Evolutionary conservation across 2,797 vertebrate species (phyloP).

Genomic region (Xerus rutilus): DNA sequence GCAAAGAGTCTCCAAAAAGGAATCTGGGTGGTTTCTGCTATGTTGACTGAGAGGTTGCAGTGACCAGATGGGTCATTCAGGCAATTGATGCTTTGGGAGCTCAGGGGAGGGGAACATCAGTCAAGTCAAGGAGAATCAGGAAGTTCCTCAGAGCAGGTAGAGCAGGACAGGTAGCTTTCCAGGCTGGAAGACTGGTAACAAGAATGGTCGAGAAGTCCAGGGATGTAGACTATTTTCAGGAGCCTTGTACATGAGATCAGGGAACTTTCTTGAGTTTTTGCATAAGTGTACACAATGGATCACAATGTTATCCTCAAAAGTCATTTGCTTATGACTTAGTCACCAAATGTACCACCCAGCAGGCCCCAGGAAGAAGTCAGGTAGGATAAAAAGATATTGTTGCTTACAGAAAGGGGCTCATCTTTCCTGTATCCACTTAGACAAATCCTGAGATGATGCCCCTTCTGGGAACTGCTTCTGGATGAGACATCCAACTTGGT

Average conservation of each 20-base stretch:
- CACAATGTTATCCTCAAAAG: not conserved
- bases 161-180: not conserved
- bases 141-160: not conserved
- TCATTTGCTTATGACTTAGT: not conserved
- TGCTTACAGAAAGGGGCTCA: not conserved
- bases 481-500: not conserved
- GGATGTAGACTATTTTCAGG: not conserved
- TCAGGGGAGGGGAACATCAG: not conserved
- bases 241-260: not conserved
- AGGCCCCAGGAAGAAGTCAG: not conserved
- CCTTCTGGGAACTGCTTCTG: not conserved
- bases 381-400: not conserved
- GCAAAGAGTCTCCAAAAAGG: not conserved
- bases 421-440: not conserved
- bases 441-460: not conserved
- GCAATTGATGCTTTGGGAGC: not conserved
- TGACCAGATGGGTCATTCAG: not conserved
- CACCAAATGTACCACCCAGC: not conserved
- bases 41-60: not conserved
- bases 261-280: not conserved
- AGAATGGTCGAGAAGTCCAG: not conserved
- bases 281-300: not conserved
- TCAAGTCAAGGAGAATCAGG: constrained; percentile 5
- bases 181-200: not conserved
- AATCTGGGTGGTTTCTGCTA: not conserved